phyloP scores from a whole-genome alignment of 2,888 invertebrate genomes.

The Micoletzkya japonica region DNA sequence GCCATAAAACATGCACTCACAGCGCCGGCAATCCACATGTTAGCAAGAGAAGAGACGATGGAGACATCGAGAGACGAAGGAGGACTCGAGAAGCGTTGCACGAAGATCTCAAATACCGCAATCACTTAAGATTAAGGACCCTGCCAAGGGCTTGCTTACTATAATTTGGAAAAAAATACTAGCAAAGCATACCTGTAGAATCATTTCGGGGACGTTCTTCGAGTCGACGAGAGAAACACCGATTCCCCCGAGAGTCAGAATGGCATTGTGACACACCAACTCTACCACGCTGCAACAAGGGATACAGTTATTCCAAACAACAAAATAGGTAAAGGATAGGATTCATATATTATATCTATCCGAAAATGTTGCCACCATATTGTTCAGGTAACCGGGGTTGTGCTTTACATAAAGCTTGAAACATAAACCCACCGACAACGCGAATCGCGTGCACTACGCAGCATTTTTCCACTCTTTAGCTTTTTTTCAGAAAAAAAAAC shows the following conservation, averaged over 20 bases:
- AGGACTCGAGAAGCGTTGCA: conserved; percentile 88
- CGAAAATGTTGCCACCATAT: too few species aligned
- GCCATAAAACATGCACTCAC: conserved; percentile 36
- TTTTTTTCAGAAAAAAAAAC: too few species aligned
- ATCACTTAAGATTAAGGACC: not conserved
- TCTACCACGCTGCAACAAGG: conserved; percentile 77
- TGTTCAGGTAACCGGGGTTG: too few species aligned
- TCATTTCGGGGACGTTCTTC: conserved; percentile 51
- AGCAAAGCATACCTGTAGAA: conserved; percentile 51
- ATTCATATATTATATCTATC: too few species aligned
- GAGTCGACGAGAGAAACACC: conserved; percentile 71
- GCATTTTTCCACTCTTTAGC: too few species aligned
- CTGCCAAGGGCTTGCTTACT: too few species aligned
- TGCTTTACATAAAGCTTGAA: not conserved
- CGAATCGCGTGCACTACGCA: too few species aligned
- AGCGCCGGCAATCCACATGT: conserved; percentile 85
- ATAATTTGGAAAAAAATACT: too few species aligned
- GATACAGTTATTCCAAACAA: too few species aligned
- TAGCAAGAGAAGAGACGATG: conserved; percentile 95
- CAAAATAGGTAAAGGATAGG: conserved; percentile 19
- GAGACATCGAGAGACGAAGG: conserved; percentile 88
- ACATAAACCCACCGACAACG: too few species aligned
- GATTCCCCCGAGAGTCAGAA: conserved; percentile 94
- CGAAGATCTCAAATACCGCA: conserved; percentile 80
- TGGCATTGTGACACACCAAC: conserved; percentile 91